Evolutionary conservation across 2,797 vertebrate genomes (phyloP).

Genomic region (Helostoma temminkii): DNA sequence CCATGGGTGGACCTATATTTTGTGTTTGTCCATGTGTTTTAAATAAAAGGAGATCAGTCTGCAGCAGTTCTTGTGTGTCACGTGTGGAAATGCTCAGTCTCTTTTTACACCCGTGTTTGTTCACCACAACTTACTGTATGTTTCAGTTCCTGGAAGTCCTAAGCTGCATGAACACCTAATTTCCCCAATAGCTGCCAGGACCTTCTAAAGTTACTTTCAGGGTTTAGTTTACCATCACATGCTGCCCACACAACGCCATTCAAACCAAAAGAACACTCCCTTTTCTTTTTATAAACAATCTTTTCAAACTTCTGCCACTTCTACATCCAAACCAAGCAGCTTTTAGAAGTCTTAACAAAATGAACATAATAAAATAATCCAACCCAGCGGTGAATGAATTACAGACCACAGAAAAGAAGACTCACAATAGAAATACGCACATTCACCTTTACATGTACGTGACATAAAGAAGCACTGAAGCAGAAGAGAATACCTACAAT

Average conservation of each 20-base stretch:
- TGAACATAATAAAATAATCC: neutral
- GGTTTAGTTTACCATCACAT: neutral
- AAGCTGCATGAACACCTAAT: neutral
- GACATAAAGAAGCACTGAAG: neutral
- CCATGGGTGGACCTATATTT: too few species aligned
- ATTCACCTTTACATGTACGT: neutral
- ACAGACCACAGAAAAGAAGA: neutral
- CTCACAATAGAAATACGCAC: neutral
- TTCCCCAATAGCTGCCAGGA: slow-evolving; percentile 43
- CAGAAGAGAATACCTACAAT: neutral
- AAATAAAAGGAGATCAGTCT: too few species aligned
- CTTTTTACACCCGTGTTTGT: too few species aligned
- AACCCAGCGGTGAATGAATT: neutral
- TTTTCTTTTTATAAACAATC: neutral
- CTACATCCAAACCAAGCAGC: slow-evolving; percentile 22
- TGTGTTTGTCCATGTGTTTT: too few species aligned
- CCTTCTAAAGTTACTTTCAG: slow-evolving; percentile 33
- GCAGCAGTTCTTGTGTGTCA: too few species aligned
- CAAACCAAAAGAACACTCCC: neutral
- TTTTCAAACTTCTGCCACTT: slow-evolving; percentile 1
- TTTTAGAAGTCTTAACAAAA: slow-evolving; percentile 18
- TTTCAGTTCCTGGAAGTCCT: slow-evolving; percentile 57
- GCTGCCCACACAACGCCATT: neutral
- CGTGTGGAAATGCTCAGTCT: too few species aligned
- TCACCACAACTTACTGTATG: slow-evolving; percentile 1